A percentile compares a stretch with the other conserved stretches of the same genome.
phyloP scores from a whole-genome alignment of 2,888 invertebrate species.

The Athalia circularis region DNA sequence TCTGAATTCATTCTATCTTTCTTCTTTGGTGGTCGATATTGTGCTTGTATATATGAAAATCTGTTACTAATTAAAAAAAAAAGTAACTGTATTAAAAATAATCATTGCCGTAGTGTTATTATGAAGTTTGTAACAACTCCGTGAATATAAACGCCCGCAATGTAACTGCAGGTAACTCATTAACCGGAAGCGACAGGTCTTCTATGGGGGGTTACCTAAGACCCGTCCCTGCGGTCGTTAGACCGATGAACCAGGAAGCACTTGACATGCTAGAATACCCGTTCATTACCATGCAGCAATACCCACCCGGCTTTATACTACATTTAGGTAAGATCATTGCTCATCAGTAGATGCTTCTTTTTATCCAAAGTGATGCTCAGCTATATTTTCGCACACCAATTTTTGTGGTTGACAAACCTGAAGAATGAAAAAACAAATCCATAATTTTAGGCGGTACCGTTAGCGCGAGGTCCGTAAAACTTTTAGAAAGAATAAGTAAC shows the following conservation, averaged over 20 bases:
- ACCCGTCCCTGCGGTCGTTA: conserved; percentile 76
- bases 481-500: conserved; percentile 87
- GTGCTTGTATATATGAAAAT: too few relatives aligned
- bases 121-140: too few relatives aligned
- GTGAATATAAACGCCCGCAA: not conserved
- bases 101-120: too few relatives aligned
- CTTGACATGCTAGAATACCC: conserved; percentile 96
- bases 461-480: conserved; percentile 88
- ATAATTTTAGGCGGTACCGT: conserved; percentile 83
- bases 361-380: conserved; percentile 55
- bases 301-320: conserved; percentile 91
- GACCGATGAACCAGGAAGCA: conserved; percentile 85
- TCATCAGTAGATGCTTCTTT: conserved; percentile 59
- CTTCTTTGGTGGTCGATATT: too few relatives aligned
- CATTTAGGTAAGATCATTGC: conserved; percentile 82
- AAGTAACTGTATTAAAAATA: too few relatives aligned
- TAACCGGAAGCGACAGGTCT: conserved; percentile 81
- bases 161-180: conserved; percentile 81
- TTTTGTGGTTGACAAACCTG: not conserved
- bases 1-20: too few relatives aligned
- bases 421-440: not conserved
- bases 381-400: conserved; percentile 8
- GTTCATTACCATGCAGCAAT: conserved; percentile 93
- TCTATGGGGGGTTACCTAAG: conserved; percentile 78
- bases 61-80: too few relatives aligned